Evolutionary conservation across 2,113 vertebrate genomes (phyloP).

Genomic region (Tonatia bakeri): DNA sequence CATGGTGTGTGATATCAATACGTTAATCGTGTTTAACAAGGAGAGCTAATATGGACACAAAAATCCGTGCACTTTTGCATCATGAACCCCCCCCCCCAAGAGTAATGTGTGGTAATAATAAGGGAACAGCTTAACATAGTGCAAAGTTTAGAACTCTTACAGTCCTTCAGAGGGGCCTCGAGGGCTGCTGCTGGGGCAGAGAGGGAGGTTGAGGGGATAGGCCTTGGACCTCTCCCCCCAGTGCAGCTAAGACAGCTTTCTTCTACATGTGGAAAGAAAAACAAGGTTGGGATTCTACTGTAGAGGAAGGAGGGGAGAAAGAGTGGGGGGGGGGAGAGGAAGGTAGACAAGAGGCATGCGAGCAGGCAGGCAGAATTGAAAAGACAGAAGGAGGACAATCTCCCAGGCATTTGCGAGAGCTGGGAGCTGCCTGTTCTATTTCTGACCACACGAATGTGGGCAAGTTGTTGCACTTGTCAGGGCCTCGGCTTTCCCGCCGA

Average conservation of each 20-base stretch:
- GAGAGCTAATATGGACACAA: background rate
- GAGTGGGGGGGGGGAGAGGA: background rate
- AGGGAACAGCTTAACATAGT: background rate
- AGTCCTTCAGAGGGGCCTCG: background rate
- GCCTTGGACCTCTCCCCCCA: background rate
- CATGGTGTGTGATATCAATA: background rate
- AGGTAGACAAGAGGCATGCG: accelerated
- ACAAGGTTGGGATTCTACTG: background rate
- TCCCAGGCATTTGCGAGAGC: background rate
- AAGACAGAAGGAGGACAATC: background rate
- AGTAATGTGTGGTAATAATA: background rate
- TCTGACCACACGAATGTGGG: background rate
- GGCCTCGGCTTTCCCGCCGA: background rate
- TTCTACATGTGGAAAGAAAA: background rate
- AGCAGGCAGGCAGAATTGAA: background rate
- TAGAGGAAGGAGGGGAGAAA: background rate
- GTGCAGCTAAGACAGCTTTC: background rate
- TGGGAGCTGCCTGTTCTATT: background rate
- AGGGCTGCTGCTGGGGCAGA: background rate
- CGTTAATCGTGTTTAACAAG: background rate
- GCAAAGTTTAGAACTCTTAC: background rate
- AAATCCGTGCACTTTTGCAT: background rate
- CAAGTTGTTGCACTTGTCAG: background rate
- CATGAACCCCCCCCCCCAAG: background rate
- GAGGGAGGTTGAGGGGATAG: background rate